Evolutionary conservation across 2,797 vertebrate species (phyloP).

Genomic region (Gallinago stenura): DNA sequence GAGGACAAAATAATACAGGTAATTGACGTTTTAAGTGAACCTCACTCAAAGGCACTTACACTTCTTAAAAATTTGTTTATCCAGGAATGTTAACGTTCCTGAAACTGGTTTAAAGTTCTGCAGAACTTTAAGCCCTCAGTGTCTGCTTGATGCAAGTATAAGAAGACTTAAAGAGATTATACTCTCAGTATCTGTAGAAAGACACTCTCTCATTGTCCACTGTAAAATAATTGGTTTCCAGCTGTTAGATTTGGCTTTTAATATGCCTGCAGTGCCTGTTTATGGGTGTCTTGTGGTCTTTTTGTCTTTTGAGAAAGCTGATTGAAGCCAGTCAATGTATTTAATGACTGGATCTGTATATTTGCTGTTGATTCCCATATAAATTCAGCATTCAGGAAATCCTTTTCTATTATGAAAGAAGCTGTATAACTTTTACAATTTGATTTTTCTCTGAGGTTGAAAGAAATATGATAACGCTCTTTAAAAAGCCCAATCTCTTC

Average conservation of each 20-base stretch:
- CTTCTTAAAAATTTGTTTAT: not conserved
- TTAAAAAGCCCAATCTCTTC: not conserved
- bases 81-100: not conserved
- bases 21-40: not conserved
- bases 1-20: not conserved
- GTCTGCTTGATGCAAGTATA: not conserved
- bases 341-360: not conserved
- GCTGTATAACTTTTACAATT: not conserved
- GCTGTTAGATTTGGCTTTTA: not conserved
- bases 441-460: not conserved
- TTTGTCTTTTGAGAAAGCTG: not conserved
- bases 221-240: not conserved
- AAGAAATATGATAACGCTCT: not conserved
- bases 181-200: not conserved
- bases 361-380: not conserved
- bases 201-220: not conserved
- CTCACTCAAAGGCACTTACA: not conserved
- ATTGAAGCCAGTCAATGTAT: not conserved
- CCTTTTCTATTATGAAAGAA: not conserved
- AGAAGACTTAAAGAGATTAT: not conserved
- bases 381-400: not conserved
- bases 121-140: not conserved
- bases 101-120: not conserved
- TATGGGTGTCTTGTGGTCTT: not conserved
- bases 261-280: not conserved